Evolutionary conservation across 1,140 invertebrate genomes (phyloP).

Genomic region (Drosophila teissieri): DNA sequence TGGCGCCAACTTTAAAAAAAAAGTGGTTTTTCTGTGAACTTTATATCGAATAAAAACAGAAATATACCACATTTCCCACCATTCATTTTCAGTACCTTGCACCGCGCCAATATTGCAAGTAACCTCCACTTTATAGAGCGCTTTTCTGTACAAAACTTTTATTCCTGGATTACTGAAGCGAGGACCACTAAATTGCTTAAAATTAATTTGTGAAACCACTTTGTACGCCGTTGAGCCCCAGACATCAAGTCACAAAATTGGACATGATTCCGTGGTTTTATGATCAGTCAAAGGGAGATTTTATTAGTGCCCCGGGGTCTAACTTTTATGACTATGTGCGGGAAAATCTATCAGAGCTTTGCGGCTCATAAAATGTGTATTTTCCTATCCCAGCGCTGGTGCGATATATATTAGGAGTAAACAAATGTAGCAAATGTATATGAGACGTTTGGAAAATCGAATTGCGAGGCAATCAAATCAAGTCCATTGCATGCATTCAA

Average conservation of each 20-base stretch:
- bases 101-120: background rate
- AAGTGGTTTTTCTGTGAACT: no score
- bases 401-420: constrained; percentile 15
- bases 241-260: constrained; percentile 16
- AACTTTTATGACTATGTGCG: constrained; percentile 63
- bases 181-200: constrained; percentile 10
- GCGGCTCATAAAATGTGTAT: constrained; percentile 61
- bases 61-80: no score
- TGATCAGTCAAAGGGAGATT: constrained; percentile 55
- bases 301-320: constrained; percentile 53
- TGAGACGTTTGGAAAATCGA: constrained; percentile 2
- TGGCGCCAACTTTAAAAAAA: no score
- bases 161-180: background rate
- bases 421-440: constrained; percentile 27
- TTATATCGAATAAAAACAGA: background rate
- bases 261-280: constrained; percentile 41
- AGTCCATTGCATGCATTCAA: constrained; percentile 50
- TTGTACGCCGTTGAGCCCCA: constrained; percentile 11
- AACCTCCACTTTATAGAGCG: background rate
- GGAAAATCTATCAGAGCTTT: constrained; percentile 72
- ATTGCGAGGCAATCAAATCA: constrained; percentile 56
- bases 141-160: background rate
- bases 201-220: constrained; percentile 48
- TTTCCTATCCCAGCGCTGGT: constrained; percentile 19
- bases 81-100: background rate